A percentile compares a stretch with the other conserved stretches of the same genome.
Conservation (phyloP, 2,113 vertebrate species). For the Arothron firmamentum region DNA sequence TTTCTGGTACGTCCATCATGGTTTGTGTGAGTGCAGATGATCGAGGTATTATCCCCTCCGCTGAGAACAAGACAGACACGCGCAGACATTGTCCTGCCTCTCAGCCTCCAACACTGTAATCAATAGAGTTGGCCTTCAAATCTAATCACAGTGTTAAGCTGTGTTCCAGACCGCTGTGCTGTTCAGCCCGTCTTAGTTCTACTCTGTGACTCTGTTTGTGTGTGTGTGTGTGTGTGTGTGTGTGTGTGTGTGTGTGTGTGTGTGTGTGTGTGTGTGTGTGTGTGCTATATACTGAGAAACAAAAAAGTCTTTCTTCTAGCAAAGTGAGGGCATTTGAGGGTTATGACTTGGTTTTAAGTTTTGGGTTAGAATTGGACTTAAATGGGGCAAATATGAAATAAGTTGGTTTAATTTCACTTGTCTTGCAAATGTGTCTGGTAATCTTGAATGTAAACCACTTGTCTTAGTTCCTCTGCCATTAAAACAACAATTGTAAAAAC, state of each 20-base stretch:
- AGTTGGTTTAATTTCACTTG: no score
- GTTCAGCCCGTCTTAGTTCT: conserved; percentile 20
- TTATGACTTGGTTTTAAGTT: no score
- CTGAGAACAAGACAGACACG: conserved; percentile 25
- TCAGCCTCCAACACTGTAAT: conserved; percentile 38
- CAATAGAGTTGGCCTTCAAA: conserved; percentile 47
- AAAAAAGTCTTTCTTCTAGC: no score
- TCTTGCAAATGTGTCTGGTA: not conserved
- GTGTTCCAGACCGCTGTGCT: conserved; percentile 17
- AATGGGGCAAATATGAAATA: no score
- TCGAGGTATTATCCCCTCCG: conserved; percentile 26
- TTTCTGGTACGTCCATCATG: conserved; percentile 6
- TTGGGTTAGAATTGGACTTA: no score
- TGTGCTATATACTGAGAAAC: not conserved
- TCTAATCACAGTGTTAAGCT: conserved; percentile 50
- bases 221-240: not conserved
- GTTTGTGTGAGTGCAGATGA: conserved; percentile 14
- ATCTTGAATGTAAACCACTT: not conserved
- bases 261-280: not conserved
- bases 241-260: not conserved
- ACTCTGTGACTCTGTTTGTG: not conserved
- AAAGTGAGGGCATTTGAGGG: no score
- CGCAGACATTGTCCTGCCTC: conserved; percentile 13
- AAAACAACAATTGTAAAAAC: not conserved
- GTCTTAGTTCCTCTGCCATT: not conserved